Percentiles rank a stretch among this genome's conserved stretches.
These are phyloP conservation scores for Fregata magnificens DNA, from an alignment of 2,113 vertebrate genomes.

Conservation along the genomic window DNA sequence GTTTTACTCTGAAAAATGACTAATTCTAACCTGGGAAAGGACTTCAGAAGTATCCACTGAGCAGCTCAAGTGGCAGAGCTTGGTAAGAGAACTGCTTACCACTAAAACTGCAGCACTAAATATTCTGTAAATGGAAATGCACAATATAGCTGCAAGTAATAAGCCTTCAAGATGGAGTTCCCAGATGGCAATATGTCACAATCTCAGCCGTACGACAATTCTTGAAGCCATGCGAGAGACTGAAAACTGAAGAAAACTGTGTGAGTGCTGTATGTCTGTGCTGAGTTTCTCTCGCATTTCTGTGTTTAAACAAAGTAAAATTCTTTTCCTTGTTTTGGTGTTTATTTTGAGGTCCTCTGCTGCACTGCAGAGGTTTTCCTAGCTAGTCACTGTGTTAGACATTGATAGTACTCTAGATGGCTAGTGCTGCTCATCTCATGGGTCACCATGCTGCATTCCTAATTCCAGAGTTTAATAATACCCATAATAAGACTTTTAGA, in stretches of 20 bases:
- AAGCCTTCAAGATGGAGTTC: not conserved
- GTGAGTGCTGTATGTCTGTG: not conserved
- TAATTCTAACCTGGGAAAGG: not conserved
- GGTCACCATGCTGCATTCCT: not conserved
- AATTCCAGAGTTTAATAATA: not conserved
- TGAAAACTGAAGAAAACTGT: not conserved
- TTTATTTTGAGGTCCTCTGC: not conserved
- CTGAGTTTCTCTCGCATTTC: not conserved
- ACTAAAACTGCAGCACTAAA: not conserved
- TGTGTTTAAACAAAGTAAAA: not conserved
- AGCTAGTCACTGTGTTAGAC: not conserved
- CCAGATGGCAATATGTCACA: not conserved
- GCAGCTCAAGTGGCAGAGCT: not conserved
- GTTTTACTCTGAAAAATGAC: not conserved
- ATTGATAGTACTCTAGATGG: not conserved
- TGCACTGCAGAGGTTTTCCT: not conserved
- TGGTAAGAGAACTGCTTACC: not conserved
- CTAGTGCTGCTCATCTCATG: not conserved
- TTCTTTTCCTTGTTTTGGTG: not conserved
- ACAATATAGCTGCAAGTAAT: not conserved
- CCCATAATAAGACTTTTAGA: not conserved
- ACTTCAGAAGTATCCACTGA: not conserved
- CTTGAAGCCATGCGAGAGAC: not conserved
- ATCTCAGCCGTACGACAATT: not conserved
- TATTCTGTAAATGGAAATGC: not conserved